Evolutionary conservation across 1,140 invertebrate species (phyloP).

Genomic region (Hirudo medicinalis): DNA sequence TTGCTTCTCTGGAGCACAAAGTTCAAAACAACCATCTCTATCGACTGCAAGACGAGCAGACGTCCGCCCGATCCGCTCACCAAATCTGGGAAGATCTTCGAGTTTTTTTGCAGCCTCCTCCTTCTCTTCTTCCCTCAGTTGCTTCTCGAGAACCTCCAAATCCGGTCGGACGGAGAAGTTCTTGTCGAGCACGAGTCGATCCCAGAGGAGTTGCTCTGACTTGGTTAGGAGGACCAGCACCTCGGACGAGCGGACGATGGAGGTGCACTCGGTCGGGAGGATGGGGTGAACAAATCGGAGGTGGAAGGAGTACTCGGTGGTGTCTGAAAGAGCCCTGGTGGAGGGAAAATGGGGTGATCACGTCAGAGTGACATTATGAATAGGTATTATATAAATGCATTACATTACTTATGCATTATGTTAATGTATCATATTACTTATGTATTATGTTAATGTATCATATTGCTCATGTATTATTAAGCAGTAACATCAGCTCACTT

Average conservation of each 20-base stretch:
- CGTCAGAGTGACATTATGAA: no score
- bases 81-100: no score
- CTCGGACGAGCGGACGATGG: background rate
- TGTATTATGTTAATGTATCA: no score
- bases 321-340: background rate
- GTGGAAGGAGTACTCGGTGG: background rate
- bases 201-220: background rate
- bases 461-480: no score
- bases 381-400: no score
- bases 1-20: no score
- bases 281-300: background rate
- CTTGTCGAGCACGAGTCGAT: background rate
- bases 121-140: background rate
- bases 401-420: no score
- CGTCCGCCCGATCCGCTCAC: no score
- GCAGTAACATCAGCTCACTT: no score
- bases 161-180: background rate
- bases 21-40: no score
- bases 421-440: no score
- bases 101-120: background rate
- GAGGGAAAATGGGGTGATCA: background rate
- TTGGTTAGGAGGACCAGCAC: background rate
- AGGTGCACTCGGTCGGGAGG: background rate
- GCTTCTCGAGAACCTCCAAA: background rate
- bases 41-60: no score